Evolutionary conservation across 2,797 vertebrate genomes (phyloP).

Genomic region (Dendrocincla tyrannina): DNA sequence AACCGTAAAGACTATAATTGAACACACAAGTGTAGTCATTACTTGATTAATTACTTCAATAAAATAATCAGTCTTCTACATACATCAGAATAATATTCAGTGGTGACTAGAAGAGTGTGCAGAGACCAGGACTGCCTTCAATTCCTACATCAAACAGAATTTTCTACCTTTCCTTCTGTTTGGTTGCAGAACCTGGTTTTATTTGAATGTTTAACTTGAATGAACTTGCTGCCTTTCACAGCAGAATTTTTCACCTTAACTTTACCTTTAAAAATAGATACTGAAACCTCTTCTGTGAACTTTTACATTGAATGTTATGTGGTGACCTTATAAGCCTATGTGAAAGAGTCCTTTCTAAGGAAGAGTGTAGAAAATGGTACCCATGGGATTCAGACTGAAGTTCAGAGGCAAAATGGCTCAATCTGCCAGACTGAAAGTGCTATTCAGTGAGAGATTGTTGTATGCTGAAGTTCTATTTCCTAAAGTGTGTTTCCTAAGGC

Average conservation of each 20-base stretch:
- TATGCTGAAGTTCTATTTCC: background rate
- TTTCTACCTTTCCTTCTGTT: background rate
- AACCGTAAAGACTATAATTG: constrained; percentile 79
- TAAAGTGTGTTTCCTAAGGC: background rate
- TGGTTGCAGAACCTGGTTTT: background rate
- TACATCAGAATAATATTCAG: constrained; percentile 69
- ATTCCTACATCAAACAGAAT: background rate
- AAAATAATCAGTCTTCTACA: constrained; percentile 73
- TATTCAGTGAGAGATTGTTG: background rate
- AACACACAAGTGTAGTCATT: constrained; percentile 79
- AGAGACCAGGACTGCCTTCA: background rate
- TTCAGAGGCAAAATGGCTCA: background rate
- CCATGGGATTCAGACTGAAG: background rate
- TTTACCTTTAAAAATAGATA: background rate
- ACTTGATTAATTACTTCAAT: constrained; percentile 80
- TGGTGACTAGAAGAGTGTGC: background rate
- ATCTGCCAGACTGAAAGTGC: background rate
- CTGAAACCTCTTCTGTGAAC: background rate
- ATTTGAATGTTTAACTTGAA: background rate
- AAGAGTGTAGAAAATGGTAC: background rate
- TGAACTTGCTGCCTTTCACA: background rate
- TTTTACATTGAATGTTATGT: background rate
- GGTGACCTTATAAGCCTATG: background rate
- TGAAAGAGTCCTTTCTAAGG: background rate
- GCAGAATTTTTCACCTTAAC: background rate